phyloP scores from a whole-genome alignment of 2,113 vertebrate genomes.

The Clarias magur region DNA sequence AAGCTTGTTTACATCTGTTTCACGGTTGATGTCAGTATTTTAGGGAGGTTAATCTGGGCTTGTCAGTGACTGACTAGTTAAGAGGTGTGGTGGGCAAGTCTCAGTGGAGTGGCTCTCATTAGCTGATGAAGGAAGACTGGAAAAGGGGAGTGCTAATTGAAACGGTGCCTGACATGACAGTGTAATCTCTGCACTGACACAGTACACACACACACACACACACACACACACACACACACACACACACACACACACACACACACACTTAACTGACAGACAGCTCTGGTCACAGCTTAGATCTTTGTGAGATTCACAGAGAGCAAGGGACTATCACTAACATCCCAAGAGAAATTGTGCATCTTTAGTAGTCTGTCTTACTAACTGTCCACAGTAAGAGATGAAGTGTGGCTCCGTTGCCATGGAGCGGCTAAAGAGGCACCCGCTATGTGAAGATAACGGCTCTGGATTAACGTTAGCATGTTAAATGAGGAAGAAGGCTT shows the following conservation, averaged over 20 bases:
- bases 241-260: slow-evolving; percentile 28
- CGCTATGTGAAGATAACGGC: slow-evolving; percentile 30
- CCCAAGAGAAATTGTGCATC: slow-evolving; percentile 21
- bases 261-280: slow-evolving; percentile 51
- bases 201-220: slow-evolving; percentile 29
- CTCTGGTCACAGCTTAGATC: slow-evolving; percentile 43
- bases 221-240: slow-evolving; percentile 27
- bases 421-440: slow-evolving; percentile 31
- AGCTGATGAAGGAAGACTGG: slow-evolving; percentile 45
- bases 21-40: slow-evolving; percentile 11
- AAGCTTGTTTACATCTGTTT: slow-evolving; percentile 38
- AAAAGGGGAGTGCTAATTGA: slow-evolving; percentile 50
- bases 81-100: slow-evolving; percentile 39
- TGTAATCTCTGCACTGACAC: slow-evolving; percentile 47
- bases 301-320: slow-evolving; percentile 28
- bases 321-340: slow-evolving; percentile 33
- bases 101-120: slow-evolving; percentile 44
- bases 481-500: slow-evolving; percentile 21
- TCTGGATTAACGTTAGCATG: slow-evolving; percentile 23
- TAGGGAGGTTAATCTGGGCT: slow-evolving; percentile 1
- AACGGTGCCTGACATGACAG: slow-evolving; percentile 51
- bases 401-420: slow-evolving; percentile 52
- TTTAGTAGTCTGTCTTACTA: slow-evolving; percentile 28
- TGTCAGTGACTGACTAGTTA: not conserved
- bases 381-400: slow-evolving; percentile 32